phyloP scores from a whole-genome alignment of 2,113 vertebrate species.

The Hassar affinis region DNA sequence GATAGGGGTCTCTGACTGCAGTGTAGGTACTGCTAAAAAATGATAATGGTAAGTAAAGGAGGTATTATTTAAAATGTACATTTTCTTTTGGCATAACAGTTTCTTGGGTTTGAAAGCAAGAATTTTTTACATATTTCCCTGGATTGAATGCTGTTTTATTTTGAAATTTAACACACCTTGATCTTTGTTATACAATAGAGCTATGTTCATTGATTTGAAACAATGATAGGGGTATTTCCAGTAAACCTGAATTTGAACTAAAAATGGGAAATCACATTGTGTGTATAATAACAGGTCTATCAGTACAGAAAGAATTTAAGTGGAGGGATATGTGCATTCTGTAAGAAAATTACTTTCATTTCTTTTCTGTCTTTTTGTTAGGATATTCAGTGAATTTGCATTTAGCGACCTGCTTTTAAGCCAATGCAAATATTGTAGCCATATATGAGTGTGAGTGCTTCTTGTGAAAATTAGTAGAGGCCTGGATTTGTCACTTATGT shows the following conservation, averaged over 20 bases:
- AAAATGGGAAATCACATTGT: conserved; percentile 36
- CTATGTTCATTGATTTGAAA: neutral
- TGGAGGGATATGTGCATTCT: conserved; percentile 53
- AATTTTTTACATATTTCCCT: neutral
- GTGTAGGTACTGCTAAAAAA: conserved; percentile 8
- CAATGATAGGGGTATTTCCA: conserved; percentile 23
- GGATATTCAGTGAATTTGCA: conserved; percentile 64
- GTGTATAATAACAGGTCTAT: conserved; percentile 43
- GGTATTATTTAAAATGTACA: neutral
- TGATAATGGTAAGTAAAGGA: neutral
- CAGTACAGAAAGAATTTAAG: conserved; percentile 26
- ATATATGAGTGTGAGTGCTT: conserved; percentile 55
- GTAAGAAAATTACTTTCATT: conserved; percentile 57
- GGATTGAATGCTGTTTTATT: neutral
- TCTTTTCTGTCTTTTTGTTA: conserved; percentile 46
- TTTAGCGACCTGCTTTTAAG: conserved; percentile 55
- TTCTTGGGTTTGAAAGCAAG: neutral
- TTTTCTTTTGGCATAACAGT: conserved; percentile 12
- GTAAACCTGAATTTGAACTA: conserved; percentile 34
- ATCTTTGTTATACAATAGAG: neutral
- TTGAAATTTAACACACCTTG: conserved; percentile 1
- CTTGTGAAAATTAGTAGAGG: conserved; percentile 68
- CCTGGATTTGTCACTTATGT: conserved; percentile 62
- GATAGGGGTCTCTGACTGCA: conserved; percentile 6
- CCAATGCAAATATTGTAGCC: conserved; percentile 68